phyloP scores from a whole-genome alignment of 2,888 invertebrate species.

The Xylocampa areola region DNA sequence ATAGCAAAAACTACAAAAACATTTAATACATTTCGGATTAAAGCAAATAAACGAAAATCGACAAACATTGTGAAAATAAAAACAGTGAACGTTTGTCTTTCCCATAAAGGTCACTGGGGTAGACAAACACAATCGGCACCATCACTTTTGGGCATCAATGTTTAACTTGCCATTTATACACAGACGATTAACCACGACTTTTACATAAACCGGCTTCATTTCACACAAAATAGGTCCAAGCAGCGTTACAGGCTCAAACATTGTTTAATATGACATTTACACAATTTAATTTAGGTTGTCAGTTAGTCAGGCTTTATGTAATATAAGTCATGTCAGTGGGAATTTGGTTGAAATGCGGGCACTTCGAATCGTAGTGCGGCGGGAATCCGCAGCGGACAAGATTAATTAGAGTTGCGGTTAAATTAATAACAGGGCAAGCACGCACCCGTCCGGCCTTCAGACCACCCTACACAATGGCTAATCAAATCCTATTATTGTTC shows the following conservation, averaged over 20 bases:
- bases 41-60: not conserved
- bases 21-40: not conserved
- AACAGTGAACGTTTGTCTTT: constrained; percentile 36
- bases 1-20: not conserved
- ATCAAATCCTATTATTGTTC: constrained; percentile 72
- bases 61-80: constrained; percentile 28
- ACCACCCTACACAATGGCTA: constrained; percentile 67
- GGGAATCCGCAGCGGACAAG: constrained; percentile 82
- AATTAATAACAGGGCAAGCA: constrained; percentile 84
- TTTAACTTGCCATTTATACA: constrained; percentile 46
- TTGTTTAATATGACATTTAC: constrained; percentile 49
- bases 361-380: constrained; percentile 65
- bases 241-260: constrained; percentile 23
- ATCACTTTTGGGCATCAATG: constrained; percentile 41
- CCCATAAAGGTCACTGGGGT: constrained; percentile 47
- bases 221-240: constrained; percentile 16
- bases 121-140: constrained; percentile 45
- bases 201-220: constrained; percentile 32
- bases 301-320: constrained; percentile 48
- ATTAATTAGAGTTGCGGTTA: constrained; percentile 87
- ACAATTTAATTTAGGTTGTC: constrained; percentile 57
- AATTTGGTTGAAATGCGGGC: constrained; percentile 63
- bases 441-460: constrained; percentile 69
- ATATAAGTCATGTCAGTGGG: constrained; percentile 60
- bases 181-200: constrained; percentile 42